Evolutionary conservation across 2,113 vertebrate species (phyloP).

Genomic region (Apodemus speciosus): DNA sequence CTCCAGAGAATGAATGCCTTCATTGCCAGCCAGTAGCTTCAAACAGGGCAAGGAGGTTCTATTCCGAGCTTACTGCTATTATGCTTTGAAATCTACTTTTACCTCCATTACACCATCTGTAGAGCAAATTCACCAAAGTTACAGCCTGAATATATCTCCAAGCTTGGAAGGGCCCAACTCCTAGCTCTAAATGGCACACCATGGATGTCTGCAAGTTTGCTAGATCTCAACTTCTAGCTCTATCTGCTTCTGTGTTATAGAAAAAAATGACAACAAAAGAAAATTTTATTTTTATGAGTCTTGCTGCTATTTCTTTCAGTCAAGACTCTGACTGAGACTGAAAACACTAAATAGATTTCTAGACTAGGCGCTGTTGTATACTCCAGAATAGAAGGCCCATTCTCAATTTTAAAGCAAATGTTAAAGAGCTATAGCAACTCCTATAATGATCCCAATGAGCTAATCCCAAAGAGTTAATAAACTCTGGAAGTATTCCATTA

Average conservation of each 20-base stretch:
- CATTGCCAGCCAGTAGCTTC: background rate
- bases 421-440: background rate
- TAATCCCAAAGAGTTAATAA: background rate
- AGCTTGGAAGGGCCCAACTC: background rate
- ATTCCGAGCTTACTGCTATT: background rate
- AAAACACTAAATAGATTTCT: background rate
- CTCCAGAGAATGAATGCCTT: background rate
- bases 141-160: background rate
- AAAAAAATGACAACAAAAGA: constrained; percentile 25
- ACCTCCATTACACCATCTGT: background rate
- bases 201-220: background rate
- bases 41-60: background rate
- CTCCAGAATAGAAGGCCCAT: background rate
- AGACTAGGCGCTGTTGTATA: background rate
- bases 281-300: constrained; percentile 1
- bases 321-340: background rate
- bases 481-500: background rate
- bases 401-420: background rate
- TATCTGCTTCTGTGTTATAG: background rate
- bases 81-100: background rate
- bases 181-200: background rate
- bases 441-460: background rate
- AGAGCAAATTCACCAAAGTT: background rate
- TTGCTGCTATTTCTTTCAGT: background rate
- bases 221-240: background rate